phyloP scores from a whole-genome alignment of 2,113 vertebrate genomes.

The Rhineura floridana region DNA sequence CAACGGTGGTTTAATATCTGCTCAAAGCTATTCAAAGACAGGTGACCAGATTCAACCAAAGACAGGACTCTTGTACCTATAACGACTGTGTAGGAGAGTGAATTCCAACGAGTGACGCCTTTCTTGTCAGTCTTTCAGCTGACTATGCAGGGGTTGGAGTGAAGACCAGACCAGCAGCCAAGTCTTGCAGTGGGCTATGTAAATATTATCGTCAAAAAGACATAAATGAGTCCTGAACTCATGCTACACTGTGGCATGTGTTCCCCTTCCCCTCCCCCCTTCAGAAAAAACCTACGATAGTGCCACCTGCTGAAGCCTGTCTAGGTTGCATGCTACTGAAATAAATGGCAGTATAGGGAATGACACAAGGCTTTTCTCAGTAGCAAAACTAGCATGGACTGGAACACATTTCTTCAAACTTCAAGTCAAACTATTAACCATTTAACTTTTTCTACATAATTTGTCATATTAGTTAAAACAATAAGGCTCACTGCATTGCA shows the following conservation, averaged over 20 bases:
- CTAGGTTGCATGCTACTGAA: neutral
- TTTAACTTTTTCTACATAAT: neutral
- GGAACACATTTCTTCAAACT: neutral
- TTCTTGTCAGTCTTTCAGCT: no score
- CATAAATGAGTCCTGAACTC: neutral
- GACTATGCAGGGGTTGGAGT: no score
- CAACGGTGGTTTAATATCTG: neutral
- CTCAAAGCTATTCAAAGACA: neutral
- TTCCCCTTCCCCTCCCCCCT: no score
- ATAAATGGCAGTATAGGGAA: neutral
- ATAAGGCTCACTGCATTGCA: neutral
- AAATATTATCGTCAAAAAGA: neutral
- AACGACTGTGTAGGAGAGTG: no score
- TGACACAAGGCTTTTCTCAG: neutral
- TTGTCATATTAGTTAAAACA: neutral
- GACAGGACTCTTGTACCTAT: no score
- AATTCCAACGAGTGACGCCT: neutral
- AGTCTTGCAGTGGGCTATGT: neutral
- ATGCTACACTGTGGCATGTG: neutral
- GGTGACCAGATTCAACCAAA: neutral
- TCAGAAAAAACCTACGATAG: neutral
- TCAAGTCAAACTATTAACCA: slow-evolving; percentile 1
- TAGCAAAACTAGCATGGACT: neutral
- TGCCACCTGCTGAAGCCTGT: slow-evolving; percentile 7
- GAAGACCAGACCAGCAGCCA: no score